Percentiles rank a stretch among this genome's conserved stretches.
Conservation (phyloP, 2,113 vertebrate species). For the Eulacestoma nigropectus region DNA sequence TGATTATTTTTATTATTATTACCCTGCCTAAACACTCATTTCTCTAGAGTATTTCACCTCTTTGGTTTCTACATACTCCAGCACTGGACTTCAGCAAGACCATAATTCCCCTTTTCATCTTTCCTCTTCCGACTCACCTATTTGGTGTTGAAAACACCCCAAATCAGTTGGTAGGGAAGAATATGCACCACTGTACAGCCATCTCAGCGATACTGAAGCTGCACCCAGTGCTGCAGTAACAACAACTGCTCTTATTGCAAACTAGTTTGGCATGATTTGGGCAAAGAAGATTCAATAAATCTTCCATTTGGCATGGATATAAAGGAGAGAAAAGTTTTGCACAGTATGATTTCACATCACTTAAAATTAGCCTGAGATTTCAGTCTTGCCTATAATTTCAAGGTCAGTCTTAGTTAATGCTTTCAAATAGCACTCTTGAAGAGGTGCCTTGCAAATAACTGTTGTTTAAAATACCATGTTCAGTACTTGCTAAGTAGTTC, state of each 20-base stretch:
- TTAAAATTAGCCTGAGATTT: not conserved
- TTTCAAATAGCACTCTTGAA: not conserved
- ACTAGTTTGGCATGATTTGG: not conserved
- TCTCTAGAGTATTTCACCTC: not conserved
- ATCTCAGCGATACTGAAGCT: not conserved
- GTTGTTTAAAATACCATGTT: not conserved
- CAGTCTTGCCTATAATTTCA: not conserved
- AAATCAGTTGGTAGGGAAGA: not conserved
- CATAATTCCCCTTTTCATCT: not conserved
- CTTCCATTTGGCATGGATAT: not conserved
- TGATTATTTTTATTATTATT: not conserved
- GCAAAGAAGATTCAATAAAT: not conserved
- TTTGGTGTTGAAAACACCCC: not conserved
- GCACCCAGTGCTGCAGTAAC: not conserved
- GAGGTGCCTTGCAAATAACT: not conserved
- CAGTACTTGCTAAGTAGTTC: not conserved
- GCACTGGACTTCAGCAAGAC: not conserved
- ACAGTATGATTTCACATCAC: not conserved
- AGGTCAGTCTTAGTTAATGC: not conserved
- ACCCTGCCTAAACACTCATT: not conserved
- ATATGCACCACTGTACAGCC: not conserved
- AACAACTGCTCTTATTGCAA: not conserved
- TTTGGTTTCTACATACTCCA: not conserved
- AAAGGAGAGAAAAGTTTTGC: not conserved
- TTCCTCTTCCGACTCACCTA: not conserved